These are phyloP conservation scores for Garra rufa DNA, from an alignment of 2,113 vertebrate species.

Conservation along the genomic window DNA sequence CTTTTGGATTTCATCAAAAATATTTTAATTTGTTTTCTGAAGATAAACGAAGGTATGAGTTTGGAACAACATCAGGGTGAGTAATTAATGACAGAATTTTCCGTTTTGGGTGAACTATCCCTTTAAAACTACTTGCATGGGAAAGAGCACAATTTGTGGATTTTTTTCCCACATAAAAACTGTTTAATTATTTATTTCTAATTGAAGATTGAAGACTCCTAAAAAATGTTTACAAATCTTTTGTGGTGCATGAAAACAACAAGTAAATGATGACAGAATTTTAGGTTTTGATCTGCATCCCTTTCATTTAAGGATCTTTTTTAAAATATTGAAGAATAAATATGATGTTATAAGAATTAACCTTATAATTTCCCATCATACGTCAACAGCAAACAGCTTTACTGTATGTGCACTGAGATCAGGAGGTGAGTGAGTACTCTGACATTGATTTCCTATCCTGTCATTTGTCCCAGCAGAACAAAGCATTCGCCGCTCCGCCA, in stretches of 20 bases:
- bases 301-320: background rate
- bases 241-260: background rate
- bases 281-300: background rate
- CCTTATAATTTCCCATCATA: background rate
- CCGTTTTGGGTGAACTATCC: too few relatives aligned
- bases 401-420: slow-evolving; percentile 12
- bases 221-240: background rate
- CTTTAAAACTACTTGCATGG: background rate
- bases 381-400: background rate
- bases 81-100: too few relatives aligned
- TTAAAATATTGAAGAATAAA: background rate
- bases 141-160: background rate
- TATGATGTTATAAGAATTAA: background rate
- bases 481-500: slow-evolving; percentile 20
- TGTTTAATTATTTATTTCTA: background rate
- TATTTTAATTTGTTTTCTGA: too few relatives aligned
- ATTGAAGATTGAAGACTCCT: background rate
- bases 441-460: slow-evolving; percentile 43
- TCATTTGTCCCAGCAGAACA: slow-evolving; percentile 41
- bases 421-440: slow-evolving; percentile 15
- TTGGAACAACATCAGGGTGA: too few relatives aligned
- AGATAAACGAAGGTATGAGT: too few relatives aligned
- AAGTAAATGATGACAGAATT: background rate
- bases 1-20: too few relatives aligned
- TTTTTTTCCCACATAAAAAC: background rate